Evolutionary conservation across 2,888 invertebrate species (phyloP), one percentile per base, ranked within the genome.

Genomic region (Sceliomorpha sp.): DNA sequence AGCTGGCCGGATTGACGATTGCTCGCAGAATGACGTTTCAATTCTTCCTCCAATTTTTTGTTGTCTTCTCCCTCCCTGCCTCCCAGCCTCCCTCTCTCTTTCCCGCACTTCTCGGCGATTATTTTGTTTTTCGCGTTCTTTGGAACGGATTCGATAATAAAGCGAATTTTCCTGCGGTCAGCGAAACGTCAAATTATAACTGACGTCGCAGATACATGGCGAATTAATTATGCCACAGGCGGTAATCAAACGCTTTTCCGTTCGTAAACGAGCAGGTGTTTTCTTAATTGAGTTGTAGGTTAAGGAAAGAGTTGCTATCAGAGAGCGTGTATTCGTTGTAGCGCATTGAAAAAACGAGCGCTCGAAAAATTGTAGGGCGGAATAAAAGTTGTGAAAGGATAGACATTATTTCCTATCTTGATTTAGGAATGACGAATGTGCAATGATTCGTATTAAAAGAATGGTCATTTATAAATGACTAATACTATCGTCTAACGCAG

Each of bases 21-120:
- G 76, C 75, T 79, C 73, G 70, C 67, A 64, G 78, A 81, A 81
- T 80, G 81, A 82, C 83, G 82, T 80, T 85, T 84, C 79, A 83
- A 84, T 84, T 81, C 80, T 76, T 71, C 59, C 48, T 60, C 56
- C 48, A 60, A 66, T 70, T 60, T 64, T 66, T 50, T 37, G 51
- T 59, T 68, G 60, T 10, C 37, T 58, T 14, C 24, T 50, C 9
- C 32, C 53, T 13, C 55, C 50, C n/a, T n/a, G n/a, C n/a, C n/a
- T n/a, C n/a, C n/a, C n/a, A n/a, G n/a, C n/a, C n/a, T n/a, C n/a
- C n/a, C n/a, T n/a, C n/a, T n/a, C n/a, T n/a, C n/a, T n/a, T n/a
- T n/a, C n/a, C n/a, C n/a, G n/a, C n/a, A n/a, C n/a, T n/a, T 42
- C 53, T 47, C 40, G 14, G 26, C 29, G 17, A 53, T 64, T 62